Percentiles rank a stretch among this genome's conserved stretches.
Conservation (phyloP, 1,140 invertebrate species). For the Drosophila arawakana region DNA sequence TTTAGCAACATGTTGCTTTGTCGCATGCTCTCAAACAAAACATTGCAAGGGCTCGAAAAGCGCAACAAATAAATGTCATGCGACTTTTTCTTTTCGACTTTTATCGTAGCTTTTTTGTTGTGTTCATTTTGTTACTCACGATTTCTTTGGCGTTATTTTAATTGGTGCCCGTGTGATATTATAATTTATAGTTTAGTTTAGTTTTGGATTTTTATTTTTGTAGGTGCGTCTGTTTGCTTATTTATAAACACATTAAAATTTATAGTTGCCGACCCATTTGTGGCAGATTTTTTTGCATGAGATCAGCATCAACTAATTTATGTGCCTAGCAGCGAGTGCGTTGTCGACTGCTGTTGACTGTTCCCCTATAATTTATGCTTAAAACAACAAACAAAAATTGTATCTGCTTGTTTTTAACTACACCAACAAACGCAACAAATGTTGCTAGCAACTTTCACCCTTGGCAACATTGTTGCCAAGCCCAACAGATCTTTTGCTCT, state of each 20-base stretch:
- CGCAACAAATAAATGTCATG: slow-evolving; percentile 11
- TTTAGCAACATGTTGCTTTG: slow-evolving; percentile 55
- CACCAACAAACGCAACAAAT: slow-evolving; percentile 24
- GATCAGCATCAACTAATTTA: slow-evolving; percentile 73
- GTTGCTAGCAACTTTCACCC: slow-evolving; percentile 30
- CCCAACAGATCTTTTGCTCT: slow-evolving; percentile 4
- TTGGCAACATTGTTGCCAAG: slow-evolving; percentile 18
- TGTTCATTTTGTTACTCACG: background rate
- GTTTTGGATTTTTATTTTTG: slow-evolving; percentile 4
- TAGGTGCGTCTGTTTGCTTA: slow-evolving; percentile 56
- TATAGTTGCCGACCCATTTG: slow-evolving; percentile 62
- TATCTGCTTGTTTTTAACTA: slow-evolving; percentile 6
- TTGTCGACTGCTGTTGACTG: slow-evolving; percentile 22
- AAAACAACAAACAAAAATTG: slow-evolving; percentile 50
- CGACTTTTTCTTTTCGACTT: background rate
- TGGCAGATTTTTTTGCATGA: slow-evolving; percentile 69
- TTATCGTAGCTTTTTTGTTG: background rate
- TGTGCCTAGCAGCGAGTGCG: slow-evolving; percentile 47
- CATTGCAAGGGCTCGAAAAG: slow-evolving; percentile 24
- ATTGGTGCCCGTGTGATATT: slow-evolving; percentile 67
- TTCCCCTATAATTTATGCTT: slow-evolving; percentile 59
- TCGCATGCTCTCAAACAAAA: slow-evolving; percentile 45
- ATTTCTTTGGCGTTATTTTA: slow-evolving; percentile 28
- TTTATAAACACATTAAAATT: slow-evolving; percentile 80
- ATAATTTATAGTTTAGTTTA: slow-evolving; percentile 61